A percentile compares a stretch with the other conserved stretches of the same genome.
These are phyloP conservation scores for Lampropteryx suffumata DNA, from an alignment of 2,888 invertebrate genomes.

Conservation along the genomic window DNA sequence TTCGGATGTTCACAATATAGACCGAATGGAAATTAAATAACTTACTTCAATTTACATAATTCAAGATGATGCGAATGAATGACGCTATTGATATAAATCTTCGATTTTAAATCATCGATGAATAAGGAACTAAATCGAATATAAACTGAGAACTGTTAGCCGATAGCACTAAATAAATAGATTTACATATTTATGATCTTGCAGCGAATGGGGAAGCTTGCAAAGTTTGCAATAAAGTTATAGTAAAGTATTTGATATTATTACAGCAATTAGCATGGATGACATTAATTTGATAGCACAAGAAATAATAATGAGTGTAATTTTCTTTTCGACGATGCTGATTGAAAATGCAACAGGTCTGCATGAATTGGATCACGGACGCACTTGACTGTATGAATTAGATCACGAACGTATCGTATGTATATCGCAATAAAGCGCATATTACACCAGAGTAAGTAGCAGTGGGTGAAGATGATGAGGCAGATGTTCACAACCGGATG, in stretches of 20 bases:
- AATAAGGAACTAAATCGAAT: constrained; percentile 43
- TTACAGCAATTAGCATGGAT: constrained; percentile 38
- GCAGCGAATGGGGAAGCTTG: constrained; percentile 34
- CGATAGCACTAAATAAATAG: constrained; percentile 44
- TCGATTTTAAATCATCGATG: constrained; percentile 50
- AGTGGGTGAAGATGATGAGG: constrained; percentile 39
- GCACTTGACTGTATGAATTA: too few species aligned
- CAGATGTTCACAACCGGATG: constrained; percentile 74
- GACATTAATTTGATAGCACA: constrained; percentile 30
- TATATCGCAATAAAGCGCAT: neutral
- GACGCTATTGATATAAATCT: constrained; percentile 56
- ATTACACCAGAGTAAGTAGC: constrained; percentile 29
- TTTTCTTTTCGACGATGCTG: neutral
- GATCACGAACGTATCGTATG: too few species aligned
- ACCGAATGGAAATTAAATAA: constrained; percentile 55
- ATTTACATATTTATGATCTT: constrained; percentile 38
- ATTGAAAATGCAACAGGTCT: too few species aligned
- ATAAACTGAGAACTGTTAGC: constrained; percentile 38
- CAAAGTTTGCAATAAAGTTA: constrained; percentile 30
- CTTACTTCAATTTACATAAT: constrained; percentile 61
- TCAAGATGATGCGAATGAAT: constrained; percentile 55
- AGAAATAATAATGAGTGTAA: neutral
- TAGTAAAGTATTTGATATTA: constrained; percentile 35
- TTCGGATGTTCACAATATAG: constrained; percentile 52
- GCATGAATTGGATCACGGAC: too few species aligned